Conservation (phyloP, 1,140 invertebrate species). For the Anastatus disparis region DNA sequence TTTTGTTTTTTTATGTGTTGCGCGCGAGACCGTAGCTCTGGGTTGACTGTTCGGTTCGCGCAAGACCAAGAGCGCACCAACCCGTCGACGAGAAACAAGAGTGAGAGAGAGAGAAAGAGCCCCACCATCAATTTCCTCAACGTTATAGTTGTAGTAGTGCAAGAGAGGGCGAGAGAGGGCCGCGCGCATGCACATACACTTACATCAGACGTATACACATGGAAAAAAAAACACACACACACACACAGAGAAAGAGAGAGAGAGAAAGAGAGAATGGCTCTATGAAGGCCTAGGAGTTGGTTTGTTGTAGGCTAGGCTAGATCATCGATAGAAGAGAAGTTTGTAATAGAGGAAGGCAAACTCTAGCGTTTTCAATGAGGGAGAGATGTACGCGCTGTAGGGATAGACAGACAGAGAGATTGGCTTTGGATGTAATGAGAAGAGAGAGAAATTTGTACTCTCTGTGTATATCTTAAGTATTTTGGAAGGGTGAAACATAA, state of each 20-base stretch:
- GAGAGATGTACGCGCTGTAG: slow-evolving; percentile 30
- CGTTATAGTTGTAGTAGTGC: no score
- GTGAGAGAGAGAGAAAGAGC: slow-evolving; percentile 41
- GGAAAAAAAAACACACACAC: neutral
- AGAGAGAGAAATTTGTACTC: no score
- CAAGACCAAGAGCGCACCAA: slow-evolving; percentile 60
- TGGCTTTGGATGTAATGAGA: no score
- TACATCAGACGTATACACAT: neutral
- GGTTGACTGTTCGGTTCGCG: slow-evolving; percentile 64
- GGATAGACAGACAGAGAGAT: slow-evolving; percentile 44
- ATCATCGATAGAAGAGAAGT: slow-evolving; percentile 33
- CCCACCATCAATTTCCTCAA: slow-evolving; percentile 48
- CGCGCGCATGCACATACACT: neutral
- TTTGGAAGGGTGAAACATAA: no score
- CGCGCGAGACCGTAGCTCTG: slow-evolving; percentile 63
- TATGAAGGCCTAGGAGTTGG: neutral
- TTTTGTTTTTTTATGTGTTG: no score
- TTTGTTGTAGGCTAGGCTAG: slow-evolving; percentile 37
- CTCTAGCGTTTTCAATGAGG: no score
- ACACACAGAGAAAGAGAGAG: slow-evolving; percentile 12
- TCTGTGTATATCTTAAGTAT: no score
- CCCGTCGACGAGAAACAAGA: slow-evolving; percentile 41
- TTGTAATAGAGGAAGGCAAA: slow-evolving; percentile 41
- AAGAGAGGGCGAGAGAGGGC: slow-evolving; percentile 9
- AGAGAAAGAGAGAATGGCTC: slow-evolving; percentile 3